These are phyloP conservation scores for Melanotaenia trifasciata DNA, from an alignment of 2,797 vertebrate genomes.

Conservation along the genomic window DNA sequence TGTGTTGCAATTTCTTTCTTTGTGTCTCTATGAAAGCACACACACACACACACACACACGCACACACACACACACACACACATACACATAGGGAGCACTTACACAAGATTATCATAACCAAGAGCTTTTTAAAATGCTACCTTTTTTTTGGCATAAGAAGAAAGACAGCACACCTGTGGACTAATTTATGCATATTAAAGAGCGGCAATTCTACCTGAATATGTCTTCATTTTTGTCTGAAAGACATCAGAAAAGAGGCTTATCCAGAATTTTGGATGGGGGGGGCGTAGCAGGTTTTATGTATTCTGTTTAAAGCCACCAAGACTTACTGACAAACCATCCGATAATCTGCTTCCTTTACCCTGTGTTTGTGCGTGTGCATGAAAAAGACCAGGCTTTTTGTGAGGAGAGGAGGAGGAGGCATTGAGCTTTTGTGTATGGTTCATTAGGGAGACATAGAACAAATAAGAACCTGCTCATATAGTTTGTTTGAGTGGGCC, in stretches of 20 bases:
- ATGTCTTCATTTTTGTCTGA: slow-evolving; percentile 60
- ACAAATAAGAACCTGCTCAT: slow-evolving; percentile 44
- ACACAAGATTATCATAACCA: slow-evolving; percentile 62
- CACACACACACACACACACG: slow-evolving; percentile 2
- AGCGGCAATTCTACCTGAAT: slow-evolving; percentile 58
- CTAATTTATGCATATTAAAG: slow-evolving; percentile 68
- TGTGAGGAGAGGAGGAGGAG: slow-evolving; percentile 13
- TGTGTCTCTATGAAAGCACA: slow-evolving; percentile 20
- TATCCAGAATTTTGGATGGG: slow-evolving; percentile 59
- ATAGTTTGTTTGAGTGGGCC: slow-evolving; percentile 50
- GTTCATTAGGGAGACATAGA: slow-evolving; percentile 54
- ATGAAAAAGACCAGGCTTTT: slow-evolving; percentile 33
- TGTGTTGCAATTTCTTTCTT: slow-evolving; percentile 16
- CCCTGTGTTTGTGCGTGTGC: slow-evolving; percentile 11
- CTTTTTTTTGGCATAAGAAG: slow-evolving; percentile 55
- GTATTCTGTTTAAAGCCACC: slow-evolving; percentile 30
- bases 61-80: too few species aligned
- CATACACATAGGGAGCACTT: too few species aligned
- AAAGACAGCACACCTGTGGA: slow-evolving; percentile 64
- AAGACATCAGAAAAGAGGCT: slow-evolving; percentile 58
- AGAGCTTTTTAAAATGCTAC: slow-evolving; percentile 59
- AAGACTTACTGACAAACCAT: slow-evolving; percentile 31
- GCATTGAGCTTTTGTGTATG: slow-evolving; percentile 39
- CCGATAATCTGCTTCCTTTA: slow-evolving; percentile 30
- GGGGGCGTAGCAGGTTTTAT: slow-evolving; percentile 21